Evolutionary conservation across 1,140 invertebrate species (phyloP).

Genomic region (Hycleus cichorii): DNA sequence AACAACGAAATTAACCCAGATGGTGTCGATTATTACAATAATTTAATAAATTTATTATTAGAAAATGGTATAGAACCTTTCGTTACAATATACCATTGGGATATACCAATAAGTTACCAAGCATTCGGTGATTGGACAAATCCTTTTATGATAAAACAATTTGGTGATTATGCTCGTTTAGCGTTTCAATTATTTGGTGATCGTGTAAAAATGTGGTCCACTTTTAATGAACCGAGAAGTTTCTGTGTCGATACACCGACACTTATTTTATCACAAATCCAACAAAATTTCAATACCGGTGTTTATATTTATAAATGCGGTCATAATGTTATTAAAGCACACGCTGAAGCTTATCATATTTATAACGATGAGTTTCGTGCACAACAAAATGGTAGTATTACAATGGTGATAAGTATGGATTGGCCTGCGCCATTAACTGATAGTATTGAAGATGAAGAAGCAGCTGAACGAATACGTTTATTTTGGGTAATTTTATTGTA

Average conservation of each 20-base stretch:
- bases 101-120: slow-evolving; percentile 33
- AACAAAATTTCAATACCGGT: slow-evolving; percentile 34
- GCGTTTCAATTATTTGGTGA: slow-evolving; percentile 47
- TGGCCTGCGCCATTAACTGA: slow-evolving; percentile 17
- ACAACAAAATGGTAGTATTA: slow-evolving; percentile 28
- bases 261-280: slow-evolving; percentile 37
- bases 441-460: neutral
- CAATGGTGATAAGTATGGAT: slow-evolving; percentile 15
- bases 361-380: slow-evolving; percentile 46
- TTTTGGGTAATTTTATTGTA: too few relatives aligned
- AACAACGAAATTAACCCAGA: slow-evolving; percentile 44
- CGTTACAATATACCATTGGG: slow-evolving; percentile 43
- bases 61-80: slow-evolving; percentile 44
- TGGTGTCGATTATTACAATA: slow-evolving; percentile 50
- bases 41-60: slow-evolving; percentile 44
- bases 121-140: slow-evolving; percentile 50
- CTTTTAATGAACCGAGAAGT: slow-evolving; percentile 37
- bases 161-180: slow-evolving; percentile 38
- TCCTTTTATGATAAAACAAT: slow-evolving; percentile 5
- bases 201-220: slow-evolving; percentile 43
- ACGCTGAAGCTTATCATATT: slow-evolving; percentile 31
- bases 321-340: slow-evolving; percentile 46
- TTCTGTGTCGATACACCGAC: slow-evolving; percentile 34
- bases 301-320: slow-evolving; percentile 48
- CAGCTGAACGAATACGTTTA: neutral